A percentile compares a stretch with the other conserved stretches of the same genome.
Conservation (phyloP, 2,888 invertebrate genomes). For the Piscicola geometra region DNA sequence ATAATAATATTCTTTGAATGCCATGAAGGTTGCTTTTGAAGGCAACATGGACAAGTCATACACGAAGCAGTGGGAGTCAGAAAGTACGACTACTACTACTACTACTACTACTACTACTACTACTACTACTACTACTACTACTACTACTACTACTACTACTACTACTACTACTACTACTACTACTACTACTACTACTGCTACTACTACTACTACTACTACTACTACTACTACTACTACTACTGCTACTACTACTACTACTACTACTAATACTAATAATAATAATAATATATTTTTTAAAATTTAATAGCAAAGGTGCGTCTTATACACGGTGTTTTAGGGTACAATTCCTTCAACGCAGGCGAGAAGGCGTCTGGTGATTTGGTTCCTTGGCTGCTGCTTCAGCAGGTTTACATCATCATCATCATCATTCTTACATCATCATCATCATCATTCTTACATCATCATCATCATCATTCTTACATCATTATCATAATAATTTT, state of each 20-base stretch:
- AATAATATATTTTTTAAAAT: not conserved
- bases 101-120: too few species aligned
- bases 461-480: too few species aligned
- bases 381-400: constrained; percentile 96
- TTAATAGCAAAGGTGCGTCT: not conserved
- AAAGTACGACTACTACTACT: too few species aligned
- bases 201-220: too few species aligned
- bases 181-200: too few species aligned
- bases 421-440: not conserved
- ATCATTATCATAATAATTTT: not conserved
- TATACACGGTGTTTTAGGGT: too few species aligned
- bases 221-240: too few species aligned
- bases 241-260: constrained; percentile 56
- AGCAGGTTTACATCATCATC: constrained; percentile 64
- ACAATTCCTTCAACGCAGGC: constrained; percentile 63
- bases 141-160: too few species aligned
- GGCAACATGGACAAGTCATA: constrained; percentile 66
- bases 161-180: too few species aligned
- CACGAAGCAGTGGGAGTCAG: constrained; percentile 61
- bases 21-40: constrained; percentile 70
- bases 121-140: too few species aligned
- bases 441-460: not conserved
- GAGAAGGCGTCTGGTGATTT: constrained; percentile 71
- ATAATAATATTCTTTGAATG: too few species aligned
- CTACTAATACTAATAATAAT: constrained; percentile 61